Percentiles rank a stretch among this genome's conserved stretches.
phyloP scores from a whole-genome alignment of 2,113 vertebrate genomes.

The Platanista minor region DNA sequence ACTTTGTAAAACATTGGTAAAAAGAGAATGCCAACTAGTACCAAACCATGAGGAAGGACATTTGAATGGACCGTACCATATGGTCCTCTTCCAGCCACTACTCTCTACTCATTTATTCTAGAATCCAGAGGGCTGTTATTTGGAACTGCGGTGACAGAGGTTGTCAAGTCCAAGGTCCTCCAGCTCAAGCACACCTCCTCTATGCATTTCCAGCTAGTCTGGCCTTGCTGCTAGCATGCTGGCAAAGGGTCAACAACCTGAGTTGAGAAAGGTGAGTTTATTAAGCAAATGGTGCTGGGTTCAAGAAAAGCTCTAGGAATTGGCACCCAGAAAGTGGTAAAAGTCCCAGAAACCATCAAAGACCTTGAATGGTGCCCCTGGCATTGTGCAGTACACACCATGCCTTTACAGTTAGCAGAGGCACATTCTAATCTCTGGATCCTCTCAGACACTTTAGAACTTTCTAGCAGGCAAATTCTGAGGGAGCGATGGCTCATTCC shows the following conservation, averaged over 20 bases:
- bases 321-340: background rate
- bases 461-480: background rate
- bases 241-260: background rate
- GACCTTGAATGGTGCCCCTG: background rate
- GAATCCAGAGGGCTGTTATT: background rate
- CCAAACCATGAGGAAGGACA: background rate
- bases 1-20: background rate
- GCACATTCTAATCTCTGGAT: background rate
- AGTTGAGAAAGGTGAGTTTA: conserved; percentile 10
- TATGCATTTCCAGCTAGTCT: background rate
- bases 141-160: background rate
- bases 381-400: background rate
- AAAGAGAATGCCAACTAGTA: background rate
- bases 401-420: background rate
- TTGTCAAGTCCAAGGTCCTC: background rate
- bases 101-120: background rate
- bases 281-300: background rate
- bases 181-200: background rate
- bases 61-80: background rate
- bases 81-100: background rate
- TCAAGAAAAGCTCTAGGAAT: background rate
- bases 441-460: background rate
- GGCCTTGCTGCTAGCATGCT: background rate
- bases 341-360: background rate
- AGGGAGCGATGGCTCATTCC: background rate